Base-by-base conservation (phyloP, 2,888 invertebrate genomes). In the Cybosia mesomella region DNA sequence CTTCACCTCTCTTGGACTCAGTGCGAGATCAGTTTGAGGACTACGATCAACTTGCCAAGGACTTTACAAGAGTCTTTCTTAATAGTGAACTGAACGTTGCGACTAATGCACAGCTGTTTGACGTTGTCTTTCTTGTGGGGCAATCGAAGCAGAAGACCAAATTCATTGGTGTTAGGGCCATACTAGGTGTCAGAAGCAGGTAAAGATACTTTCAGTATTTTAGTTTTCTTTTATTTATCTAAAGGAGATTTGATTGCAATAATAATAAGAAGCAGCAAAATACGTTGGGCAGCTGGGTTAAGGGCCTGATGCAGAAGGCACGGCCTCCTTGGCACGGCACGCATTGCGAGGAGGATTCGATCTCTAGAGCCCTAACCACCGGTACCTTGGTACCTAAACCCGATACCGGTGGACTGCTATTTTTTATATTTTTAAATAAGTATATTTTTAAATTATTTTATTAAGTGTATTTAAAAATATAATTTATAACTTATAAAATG, bases 1-100 rank as follows among this genome's bases (percentile, higher is more conserved):
- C 98, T 0, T 98, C 98, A 24, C 98, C 98, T 0, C 96, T 99
- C 53, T 95, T 98, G 79, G 98, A 99, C 91, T 98, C 98, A 8
- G 98, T 98, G 55, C 95, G 98, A 82, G 98, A 98, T 93, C 97
- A 98, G 87, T 98, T 98, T 89, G 98, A 98, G 92, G 98, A 98
- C 91, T 98, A 98, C 92, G 98, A 98, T 90, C 98, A 98, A 89
- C 95, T 98, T 68, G 98, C 98, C 49, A 98, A 98, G 91, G 98
- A 98, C 92, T 98, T 98, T 89, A 98, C 98, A 11, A 95, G 97
- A 82, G 98, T 98, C 82, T 98, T 98, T 93, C 96, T 98, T 68
- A 98, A 98, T 91, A 97, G 96, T 81, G 97, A 98, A 83, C 96
- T 97, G 72, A 98, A 98, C 82, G 95, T 96, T 72, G 95, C 97